Percentiles rank a stretch among this genome's conserved stretches.
Evolutionary conservation across 2,113 vertebrate genomes (phyloP).

Genomic region (Cyrtonyx montezumae): DNA sequence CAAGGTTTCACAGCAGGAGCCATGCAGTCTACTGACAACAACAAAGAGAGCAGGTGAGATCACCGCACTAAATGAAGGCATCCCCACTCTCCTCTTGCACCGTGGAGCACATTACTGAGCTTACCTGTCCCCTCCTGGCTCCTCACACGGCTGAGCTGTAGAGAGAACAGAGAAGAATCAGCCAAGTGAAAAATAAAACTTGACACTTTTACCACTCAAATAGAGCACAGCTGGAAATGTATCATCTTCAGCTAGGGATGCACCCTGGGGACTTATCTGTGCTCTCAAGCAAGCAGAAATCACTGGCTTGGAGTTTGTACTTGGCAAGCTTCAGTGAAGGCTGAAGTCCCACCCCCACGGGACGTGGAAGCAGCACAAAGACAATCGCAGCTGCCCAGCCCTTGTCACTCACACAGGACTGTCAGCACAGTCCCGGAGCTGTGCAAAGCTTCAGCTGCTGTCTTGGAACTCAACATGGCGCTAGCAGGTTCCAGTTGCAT

Average conservation of each 20-base stretch:
- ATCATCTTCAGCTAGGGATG: neutral
- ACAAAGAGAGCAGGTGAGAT: neutral
- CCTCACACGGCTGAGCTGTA: slow-evolving; percentile 64
- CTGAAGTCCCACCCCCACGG: neutral
- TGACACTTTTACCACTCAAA: neutral
- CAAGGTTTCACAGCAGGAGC: neutral
- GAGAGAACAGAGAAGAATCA: slow-evolving; percentile 36
- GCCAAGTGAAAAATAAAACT: slow-evolving; percentile 33
- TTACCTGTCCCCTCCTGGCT: slow-evolving; percentile 69
- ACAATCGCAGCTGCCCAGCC: neutral
- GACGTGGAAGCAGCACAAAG: neutral
- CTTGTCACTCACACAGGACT: neutral
- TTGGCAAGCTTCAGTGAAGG: neutral
- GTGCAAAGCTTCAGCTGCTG: neutral
- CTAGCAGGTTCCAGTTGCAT: neutral
- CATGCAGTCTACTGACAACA: neutral
- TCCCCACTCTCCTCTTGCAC: neutral
- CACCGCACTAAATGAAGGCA: neutral
- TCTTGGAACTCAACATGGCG: neutral
- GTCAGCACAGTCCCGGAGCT: neutral
- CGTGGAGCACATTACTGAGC: neutral
- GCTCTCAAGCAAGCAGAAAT: neutral
- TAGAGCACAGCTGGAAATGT: neutral
- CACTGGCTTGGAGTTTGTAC: neutral
- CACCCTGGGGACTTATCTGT: neutral